Conservation (phyloP, 2,797 vertebrate genomes). For the Pseudochirops corinnae region DNA sequence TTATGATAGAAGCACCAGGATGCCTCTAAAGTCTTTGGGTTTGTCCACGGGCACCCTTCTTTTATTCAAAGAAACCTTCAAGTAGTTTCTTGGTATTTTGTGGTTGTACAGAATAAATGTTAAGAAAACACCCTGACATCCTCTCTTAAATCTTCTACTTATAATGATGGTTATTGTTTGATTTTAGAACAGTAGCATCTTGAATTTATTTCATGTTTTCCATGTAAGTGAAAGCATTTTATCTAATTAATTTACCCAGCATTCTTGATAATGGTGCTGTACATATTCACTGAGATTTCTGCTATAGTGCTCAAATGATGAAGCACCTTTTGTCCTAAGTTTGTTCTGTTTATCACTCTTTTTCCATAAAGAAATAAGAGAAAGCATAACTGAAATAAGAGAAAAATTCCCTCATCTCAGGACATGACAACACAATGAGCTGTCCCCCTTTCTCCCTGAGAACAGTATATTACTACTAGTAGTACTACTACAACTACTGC, state of each 20-base stretch:
- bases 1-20: not conserved
- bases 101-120: not conserved
- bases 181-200: not conserved
- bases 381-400: not conserved
- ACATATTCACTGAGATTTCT: not conserved
- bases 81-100: not conserved
- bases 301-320: not conserved
- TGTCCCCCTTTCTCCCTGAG: not conserved
- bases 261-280: not conserved
- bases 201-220: not conserved
- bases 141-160: not conserved
- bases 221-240: not conserved
- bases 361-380: not conserved
- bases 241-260: not conserved
- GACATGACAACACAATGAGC: not conserved
- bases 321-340: not conserved
- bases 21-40: not conserved
- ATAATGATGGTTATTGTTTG: not conserved
- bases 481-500: not conserved
- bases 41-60: not conserved
- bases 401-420: not conserved
- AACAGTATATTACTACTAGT: not conserved
- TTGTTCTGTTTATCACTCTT: not conserved
- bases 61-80: not conserved
- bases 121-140: not conserved